Base-by-base conservation (phyloP, 2,113 vertebrate species). In the Vicugna pacos region DNA sequence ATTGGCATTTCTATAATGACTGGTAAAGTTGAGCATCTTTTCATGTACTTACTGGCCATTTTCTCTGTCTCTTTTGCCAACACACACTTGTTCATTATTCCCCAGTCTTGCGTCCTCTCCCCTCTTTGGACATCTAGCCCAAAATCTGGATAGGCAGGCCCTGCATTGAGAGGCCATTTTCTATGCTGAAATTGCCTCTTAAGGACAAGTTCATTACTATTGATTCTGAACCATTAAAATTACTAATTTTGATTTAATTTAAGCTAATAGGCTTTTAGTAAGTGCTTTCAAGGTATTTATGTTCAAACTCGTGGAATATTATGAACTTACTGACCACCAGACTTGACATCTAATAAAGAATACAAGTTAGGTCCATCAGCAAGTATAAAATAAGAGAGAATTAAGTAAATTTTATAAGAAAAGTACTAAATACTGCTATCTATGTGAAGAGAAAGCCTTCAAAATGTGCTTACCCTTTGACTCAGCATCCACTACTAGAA, bases 321-420 rank as follows among this genome's bases (percentile, higher is more conserved):
- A 56, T 56, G 16, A 52, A 46, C 14, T 92, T 83, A 14, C 26
- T 83, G 30, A 69, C 20, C 14, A 56, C 87, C 69, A 82, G 62
- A 24, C 17, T 81, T 96, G 42, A 94, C 82, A 81, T 82, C 30
- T 73, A 26, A 50, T 54, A 64, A 32, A 64, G 16, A 85, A 42
- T 52, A 54, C 11, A 84, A 64, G 30, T 54, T 65, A 76, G 70
- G 52, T 67, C 24, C 24, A 91, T 28, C 8, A 76, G 1, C 46
- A 69, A 64, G 46, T 83, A 73, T 91, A 88, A 88, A 90, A 86
- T n/a, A 67, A 93, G 73, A 35, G 90, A 64, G 32, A 84, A 80
- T 64, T 73, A 87, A 54, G 17, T 62, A 52, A 93, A 52, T 72
- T 50, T 28, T 24, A 15, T 75, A 73, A 77, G 54, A 77, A 82